phyloP scores from a whole-genome alignment of 1,140 invertebrate species.

The Eumeta japonica region DNA sequence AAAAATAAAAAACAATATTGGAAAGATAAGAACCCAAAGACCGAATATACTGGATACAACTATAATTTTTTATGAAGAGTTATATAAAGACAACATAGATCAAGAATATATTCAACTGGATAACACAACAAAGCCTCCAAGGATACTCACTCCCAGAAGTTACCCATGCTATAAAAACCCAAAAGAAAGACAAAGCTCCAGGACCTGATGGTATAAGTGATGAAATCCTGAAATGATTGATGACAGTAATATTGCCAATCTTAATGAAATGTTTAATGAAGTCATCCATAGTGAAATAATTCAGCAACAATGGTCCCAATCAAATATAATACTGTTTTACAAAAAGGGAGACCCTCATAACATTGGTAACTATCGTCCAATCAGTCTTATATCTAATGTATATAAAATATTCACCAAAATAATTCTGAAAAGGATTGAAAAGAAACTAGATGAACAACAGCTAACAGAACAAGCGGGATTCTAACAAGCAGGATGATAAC shows the following conservation, averaged over 20 bases:
- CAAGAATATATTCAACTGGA: no score
- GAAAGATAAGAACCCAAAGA: not conserved
- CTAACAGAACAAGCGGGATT: not conserved
- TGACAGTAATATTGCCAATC: no score
- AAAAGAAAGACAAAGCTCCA: slow-evolving; percentile 5
- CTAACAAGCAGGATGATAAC: slow-evolving; percentile 7
- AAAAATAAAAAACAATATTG: not conserved
- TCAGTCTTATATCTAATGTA: slow-evolving; percentile 3
- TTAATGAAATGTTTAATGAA: not conserved
- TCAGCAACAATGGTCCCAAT: not conserved
- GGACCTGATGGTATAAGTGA: slow-evolving; percentile 1
- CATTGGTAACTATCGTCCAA: slow-evolving; percentile 4
- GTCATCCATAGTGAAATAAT: slow-evolving; percentile 1
- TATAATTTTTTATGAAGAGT: slow-evolving; percentile 1
- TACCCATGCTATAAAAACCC: slow-evolving; percentile 1
- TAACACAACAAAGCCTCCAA: not conserved
- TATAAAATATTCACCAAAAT: slow-evolving; percentile 1
- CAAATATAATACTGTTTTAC: not conserved
- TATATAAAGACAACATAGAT: no score
- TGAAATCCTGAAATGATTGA: not conserved
- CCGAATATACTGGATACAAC: slow-evolving; percentile 1
- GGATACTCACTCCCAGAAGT: not conserved
- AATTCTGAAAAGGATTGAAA: no score
- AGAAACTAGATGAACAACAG: no score
- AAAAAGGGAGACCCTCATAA: slow-evolving; percentile 2